Evolutionary conservation across 2,113 vertebrate genomes (phyloP), one percentile per base, ranked within the genome.

Genomic region (Glaucomys volans): DNA sequence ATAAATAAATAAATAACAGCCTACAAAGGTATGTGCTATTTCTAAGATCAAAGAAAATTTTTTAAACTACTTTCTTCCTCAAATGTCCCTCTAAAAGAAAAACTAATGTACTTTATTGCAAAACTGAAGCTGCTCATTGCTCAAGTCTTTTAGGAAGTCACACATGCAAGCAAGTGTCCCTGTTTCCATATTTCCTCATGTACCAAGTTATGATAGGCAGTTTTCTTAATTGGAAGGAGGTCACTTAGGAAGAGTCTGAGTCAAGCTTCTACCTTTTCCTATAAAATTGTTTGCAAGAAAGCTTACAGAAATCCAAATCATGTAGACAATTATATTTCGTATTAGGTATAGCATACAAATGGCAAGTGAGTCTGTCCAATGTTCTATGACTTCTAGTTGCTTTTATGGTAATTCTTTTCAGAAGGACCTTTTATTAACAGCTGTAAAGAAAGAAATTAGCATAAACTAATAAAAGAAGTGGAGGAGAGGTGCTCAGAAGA

Each of bases 1-100:
- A 72, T 44, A 52, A 97, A 95, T 76, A 80, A 84, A 69, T 57
- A 64, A 57, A 57, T 62, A 62, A 62, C 26, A 57, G 75, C 52
- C 17, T 72, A 64, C 8, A 0, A 47, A 82, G 5, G 22, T 83
- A 69, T 16, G 50, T 79, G 5, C 7, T n/a, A 52, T 37, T 89
- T 95, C 69, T 80, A 22, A 76, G 16, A 93, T 94, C 54, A 92
- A 94, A 91, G 28, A 83, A 67, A 67, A 77, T 74, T 79, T 64
- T 76, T 93, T 67, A 87, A 92, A 72, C 50, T 22, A 75, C 76
- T 85, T 84, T 90, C 30, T 67, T 66, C 22, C 71, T 32, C 50
- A 85, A 91, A 67, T 54, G 11, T 26, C 3, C 32, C 24, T 97
- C 72, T 96, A 66, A 87, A 69, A 87, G 80, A 84, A 71, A 92